Base-by-base conservation (phyloP, 2,888 invertebrate genomes). In the Conus canariensis region DNA sequence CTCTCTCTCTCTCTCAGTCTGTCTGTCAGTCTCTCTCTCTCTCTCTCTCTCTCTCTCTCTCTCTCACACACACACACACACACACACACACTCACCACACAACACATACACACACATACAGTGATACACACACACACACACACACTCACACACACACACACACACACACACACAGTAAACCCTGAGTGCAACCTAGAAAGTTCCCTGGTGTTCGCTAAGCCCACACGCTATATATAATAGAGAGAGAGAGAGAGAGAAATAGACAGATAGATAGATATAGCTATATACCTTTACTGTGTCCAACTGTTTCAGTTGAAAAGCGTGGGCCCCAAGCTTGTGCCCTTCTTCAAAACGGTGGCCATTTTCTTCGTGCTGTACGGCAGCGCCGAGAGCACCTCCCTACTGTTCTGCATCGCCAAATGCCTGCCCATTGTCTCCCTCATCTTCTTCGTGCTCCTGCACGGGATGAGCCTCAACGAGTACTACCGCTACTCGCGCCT, bases 361-460 rank as follows among this genome's bases (percentile, higher is more conserved):
- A 97, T 98, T 93, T 99, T 98, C 97, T 99, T 98, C 97, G 97
- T 97, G 93, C 97, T 98, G 93, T 97, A 97, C 94, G 97, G 97
- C 91, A 97, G 97, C 67, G 97, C 97, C 90, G 98, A 98, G 3
- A 97, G 97, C 77, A 97, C 97, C 94, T 97, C 98, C 30, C 92
- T 95, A 89, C 94, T 96, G 92, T 96, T 94, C 91, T 98, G 97
- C 92, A 97, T 98, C 91, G 97, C 98, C 95, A 99, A 99, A 97
- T 98, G 98, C 96, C 97, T 98, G 94, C 99, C 99, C 89, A 97
- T 99, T 94, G 96, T 98, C 93, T 98, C 98, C 92, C 97, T 99
- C 92, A 97, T 98, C 96, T 96, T 98, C 80, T 98, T 98, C 95
- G 98, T 98, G 85, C 95, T 98, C 87, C 97, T 98, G 74, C 98